Conservation (phyloP, 2,888 invertebrate genomes). For the Agrotis segetum region DNA sequence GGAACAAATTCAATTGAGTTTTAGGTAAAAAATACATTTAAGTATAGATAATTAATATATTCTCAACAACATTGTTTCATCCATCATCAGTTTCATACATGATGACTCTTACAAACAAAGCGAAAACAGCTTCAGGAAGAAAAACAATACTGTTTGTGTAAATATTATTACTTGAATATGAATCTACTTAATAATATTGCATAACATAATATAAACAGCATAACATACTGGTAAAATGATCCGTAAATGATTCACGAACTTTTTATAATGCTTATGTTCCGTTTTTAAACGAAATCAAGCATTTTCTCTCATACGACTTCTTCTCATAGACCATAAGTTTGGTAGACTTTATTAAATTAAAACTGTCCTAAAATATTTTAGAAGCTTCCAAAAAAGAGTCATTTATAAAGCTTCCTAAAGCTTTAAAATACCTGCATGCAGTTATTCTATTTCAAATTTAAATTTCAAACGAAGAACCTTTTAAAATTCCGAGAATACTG, state of each 20-base stretch:
- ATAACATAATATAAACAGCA: neutral
- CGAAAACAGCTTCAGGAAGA: constrained; percentile 3
- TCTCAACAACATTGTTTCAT: no score
- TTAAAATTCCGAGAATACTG: constrained; percentile 48
- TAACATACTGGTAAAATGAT: neutral
- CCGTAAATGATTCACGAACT: neutral
- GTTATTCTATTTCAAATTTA: constrained; percentile 19
- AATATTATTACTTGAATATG: constrained; percentile 8
- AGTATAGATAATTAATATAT: no score
- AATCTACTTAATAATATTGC: neutral
- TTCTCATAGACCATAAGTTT: neutral
- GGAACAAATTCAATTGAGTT: no score
- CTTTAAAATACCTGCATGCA: neutral
- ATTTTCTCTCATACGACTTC: no score
- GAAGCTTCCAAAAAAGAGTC: neutral
- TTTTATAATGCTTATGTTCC: no score
- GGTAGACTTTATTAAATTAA: neutral
- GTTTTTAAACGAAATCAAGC: neutral
- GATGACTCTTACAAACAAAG: constrained; percentile 2
- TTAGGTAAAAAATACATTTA: no score
- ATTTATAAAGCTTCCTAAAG: constrained; percentile 7
- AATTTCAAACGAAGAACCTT: constrained; percentile 48
- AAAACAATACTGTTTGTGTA: constrained; percentile 18
- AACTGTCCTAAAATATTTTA: neutral
- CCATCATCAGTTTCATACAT: constrained; percentile 1